Percentiles rank a stretch among this genome's conserved stretches.
Evolutionary conservation across 1,140 invertebrate genomes (phyloP).

Genomic region (Lethrus apterus): DNA sequence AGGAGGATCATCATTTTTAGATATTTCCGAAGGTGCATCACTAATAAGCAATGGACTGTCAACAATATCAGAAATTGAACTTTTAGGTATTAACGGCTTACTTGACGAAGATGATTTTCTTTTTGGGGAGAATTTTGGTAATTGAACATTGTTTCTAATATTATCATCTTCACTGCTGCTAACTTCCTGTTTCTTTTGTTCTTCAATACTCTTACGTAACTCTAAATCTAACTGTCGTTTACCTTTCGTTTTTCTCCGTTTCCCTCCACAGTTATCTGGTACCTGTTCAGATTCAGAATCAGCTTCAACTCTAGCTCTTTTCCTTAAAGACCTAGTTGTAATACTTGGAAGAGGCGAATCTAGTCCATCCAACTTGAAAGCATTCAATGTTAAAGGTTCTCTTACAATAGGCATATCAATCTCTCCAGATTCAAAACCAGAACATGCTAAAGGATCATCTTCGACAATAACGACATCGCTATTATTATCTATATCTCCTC

Average conservation of each 20-base stretch:
- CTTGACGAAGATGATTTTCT: conserved; percentile 3
- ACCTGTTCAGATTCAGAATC: conserved; percentile 23
- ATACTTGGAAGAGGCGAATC: neutral
- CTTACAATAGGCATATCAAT: neutral
- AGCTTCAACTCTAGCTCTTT: conserved; percentile 22
- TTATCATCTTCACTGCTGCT: conserved; percentile 51
- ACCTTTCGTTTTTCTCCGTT: conserved; percentile 22
- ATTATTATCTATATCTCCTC: conserved; percentile 4
- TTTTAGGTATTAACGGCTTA: conserved; percentile 5
- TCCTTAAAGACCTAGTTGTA: conserved; percentile 1
- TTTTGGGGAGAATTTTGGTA: neutral
- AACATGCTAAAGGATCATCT: conserved; percentile 13
- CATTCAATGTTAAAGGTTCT: conserved; percentile 6
- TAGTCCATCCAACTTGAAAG: conserved; percentile 14
- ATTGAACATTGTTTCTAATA: too few relatives aligned
- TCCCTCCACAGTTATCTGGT: conserved; percentile 32
- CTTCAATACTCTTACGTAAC: conserved; percentile 50
- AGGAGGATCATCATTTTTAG: conserved; percentile 2
- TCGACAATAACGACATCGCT: conserved; percentile 14
- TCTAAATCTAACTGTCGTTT: conserved; percentile 46
- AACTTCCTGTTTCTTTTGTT: conserved; percentile 47
- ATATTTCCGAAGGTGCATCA: conserved; percentile 7
- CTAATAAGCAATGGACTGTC: conserved; percentile 15
- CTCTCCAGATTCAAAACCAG: conserved; percentile 5
- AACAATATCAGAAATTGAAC: conserved; percentile 7